Evolutionary conservation across 2,113 vertebrate genomes (phyloP), one percentile per base, ranked within the genome.

Genomic region (Myiopsitta monachus): DNA sequence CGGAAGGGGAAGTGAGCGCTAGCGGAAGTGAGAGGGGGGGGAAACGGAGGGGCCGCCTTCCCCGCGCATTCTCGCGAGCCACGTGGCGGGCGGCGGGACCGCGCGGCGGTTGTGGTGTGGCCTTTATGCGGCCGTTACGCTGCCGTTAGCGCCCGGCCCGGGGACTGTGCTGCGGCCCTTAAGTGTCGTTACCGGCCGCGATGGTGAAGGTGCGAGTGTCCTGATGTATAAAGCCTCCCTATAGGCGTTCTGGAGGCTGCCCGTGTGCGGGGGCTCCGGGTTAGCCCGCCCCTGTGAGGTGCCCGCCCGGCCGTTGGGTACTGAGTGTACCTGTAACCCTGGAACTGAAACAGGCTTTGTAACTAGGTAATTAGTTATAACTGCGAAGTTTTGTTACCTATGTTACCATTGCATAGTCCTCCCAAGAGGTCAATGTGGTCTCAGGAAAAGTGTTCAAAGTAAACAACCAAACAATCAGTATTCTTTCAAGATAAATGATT

Each of bases 91-190:
- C 6, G 17, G 47, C 27, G 28, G 30, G 22, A 3, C 7, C 9
- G 3, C 22, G 30, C 46, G 10, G 46, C 21, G 21, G 21, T 3
- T 15, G 22, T 3, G 47, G 14, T 11, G 2, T 3, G 26, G 26
- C 5, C 8, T 4, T 27, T 44, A 10, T 5, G 2, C 1, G 26
- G 26, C 5, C 8, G 4, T 27, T 44, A 10, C 3, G 2, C 1
- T 7, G 38, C 7, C 14, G 33, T 21, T 55, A 8, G 4, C 11
- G 31, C 8, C 19, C 9, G 9, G 8, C 13, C 3, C 13, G 5
- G 11, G 18, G 30, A 7, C 19, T 9, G 31, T 36, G 57, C 14
- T 26, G 59, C n/a, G 9, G n/a, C 14, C 23, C n/a, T 57, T n/a
- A 14, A n/a, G 21, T n/a, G 55, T 22, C 5, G 31, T 59, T 59